These are phyloP conservation scores for Actinia equina DNA, from an alignment of 64 coral and sea anemone genomes.

Conservation along the genomic window DNA sequence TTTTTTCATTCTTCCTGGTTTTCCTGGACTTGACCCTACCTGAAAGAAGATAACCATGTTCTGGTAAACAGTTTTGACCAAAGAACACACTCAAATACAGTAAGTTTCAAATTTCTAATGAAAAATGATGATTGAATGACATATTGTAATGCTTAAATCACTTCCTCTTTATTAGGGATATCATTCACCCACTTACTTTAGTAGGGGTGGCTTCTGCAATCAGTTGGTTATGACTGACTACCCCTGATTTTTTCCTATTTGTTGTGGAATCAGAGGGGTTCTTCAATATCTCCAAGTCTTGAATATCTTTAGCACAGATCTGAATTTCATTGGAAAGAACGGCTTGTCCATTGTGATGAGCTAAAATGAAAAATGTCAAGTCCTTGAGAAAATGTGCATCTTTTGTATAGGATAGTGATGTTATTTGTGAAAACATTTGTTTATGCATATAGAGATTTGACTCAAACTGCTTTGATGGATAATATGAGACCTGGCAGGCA, in stretches of 20 bases:
- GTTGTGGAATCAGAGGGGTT: not conserved
- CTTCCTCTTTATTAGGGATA: not conserved
- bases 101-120: not conserved
- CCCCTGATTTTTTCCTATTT: not conserved
- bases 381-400: not conserved
- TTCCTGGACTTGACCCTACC: conserved; percentile 23
- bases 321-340: conserved; percentile 15
- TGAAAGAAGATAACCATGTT: not conserved
- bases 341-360: not conserved
- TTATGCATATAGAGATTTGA: too few species aligned
- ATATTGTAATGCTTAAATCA: too few species aligned
- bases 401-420: too few species aligned
- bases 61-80: not conserved
- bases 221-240: not conserved
- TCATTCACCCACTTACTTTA: not conserved
- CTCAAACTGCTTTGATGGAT: too few species aligned
- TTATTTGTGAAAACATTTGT: too few species aligned
- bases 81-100: too few species aligned
- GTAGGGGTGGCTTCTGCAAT: not conserved
- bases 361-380: not conserved
- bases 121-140: too few species aligned
- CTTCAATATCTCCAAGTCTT: not conserved
- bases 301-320: conserved; percentile 7
- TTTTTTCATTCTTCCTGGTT: not conserved
- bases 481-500: too few species aligned